These are phyloP conservation scores for Liparis tanakae DNA, from an alignment of 2,797 vertebrate species.

Conservation along the genomic window DNA sequence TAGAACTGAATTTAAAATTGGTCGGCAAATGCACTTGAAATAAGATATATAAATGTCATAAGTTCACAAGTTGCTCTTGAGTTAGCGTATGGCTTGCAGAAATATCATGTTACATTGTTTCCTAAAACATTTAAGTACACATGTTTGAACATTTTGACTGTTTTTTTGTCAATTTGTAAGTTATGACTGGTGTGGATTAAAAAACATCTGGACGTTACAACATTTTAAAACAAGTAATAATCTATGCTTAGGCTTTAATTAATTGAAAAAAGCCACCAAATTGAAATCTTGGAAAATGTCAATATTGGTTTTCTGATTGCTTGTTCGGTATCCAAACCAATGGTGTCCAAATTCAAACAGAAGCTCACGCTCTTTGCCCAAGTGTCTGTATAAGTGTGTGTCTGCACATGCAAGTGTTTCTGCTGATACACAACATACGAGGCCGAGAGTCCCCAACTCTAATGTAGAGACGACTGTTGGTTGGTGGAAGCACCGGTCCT, in stretches of 20 bases:
- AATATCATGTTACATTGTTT: constrained; percentile 24
- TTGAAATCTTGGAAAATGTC: not conserved
- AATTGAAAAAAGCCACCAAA: not conserved
- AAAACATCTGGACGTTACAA: constrained; percentile 1
- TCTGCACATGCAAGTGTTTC: not conserved
- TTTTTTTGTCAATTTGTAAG: constrained; percentile 30
- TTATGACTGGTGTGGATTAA: constrained; percentile 10
- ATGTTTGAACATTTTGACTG: constrained; percentile 21
- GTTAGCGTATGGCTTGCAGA: constrained; percentile 24
- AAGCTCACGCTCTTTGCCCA: not conserved
- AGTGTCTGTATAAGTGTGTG: not conserved
- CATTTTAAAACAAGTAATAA: not conserved
- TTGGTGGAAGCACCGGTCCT: not conserved
- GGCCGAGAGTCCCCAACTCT: not conserved
- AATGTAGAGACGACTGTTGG: not conserved
- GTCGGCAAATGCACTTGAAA: constrained; percentile 55
- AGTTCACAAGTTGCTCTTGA: constrained; percentile 28
- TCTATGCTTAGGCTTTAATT: not conserved
- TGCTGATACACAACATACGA: not conserved
- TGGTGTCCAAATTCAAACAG: not conserved
- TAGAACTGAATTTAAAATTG: constrained; percentile 51
- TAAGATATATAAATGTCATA: constrained; percentile 43
- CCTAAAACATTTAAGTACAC: constrained; percentile 19
- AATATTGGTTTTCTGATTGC: not conserved
- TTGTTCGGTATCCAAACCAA: not conserved